Base-by-base conservation (phyloP, 2,797 vertebrate genomes). In the Galaxias olidus region DNA sequence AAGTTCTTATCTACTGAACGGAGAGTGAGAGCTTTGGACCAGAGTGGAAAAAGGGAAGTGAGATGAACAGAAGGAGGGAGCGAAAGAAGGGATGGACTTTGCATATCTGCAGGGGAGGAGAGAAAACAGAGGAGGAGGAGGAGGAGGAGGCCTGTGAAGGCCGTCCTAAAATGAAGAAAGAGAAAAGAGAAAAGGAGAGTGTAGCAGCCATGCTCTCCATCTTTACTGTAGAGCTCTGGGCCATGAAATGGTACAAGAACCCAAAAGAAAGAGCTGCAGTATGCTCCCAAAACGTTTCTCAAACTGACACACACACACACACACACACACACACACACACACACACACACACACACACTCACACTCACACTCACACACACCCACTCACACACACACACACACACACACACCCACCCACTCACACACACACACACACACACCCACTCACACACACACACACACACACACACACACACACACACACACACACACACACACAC, bases 141-240 rank as follows among this genome's bases (percentile, higher is more conserved):
- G 30, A 48, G 75, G 48, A 61, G 65, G 19, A 75, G 51, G 67
- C 66, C 77, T 55, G 19, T 48, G 40, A 54, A 68, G 59, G 60
- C 63, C 75, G 75, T 71, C 59, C 77, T 70, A 49, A 78, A 87
- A 81, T 83, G 72, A 80, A 79, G 30, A 30, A 64, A 7, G 4
- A 51, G 64, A 7, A 75, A 83, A 79, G 72, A 74, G 77, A 67
- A 63, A 47, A 4, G 13, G 30, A 66, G 63, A 63, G 55, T n/a
- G 58, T 69, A 30, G 47, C 45, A 55, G 7, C 64, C 65, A 61
- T 68, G 63, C 56, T 70, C 68, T 81, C 79, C 75, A 86, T 81
- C 72, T 77, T 48, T 15, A 64, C 64, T 63, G 66, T 73, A 68
- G 65, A n/a, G 79, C 80, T 78, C 50, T 59, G 51, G 76, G 82